Percentiles rank a stretch among this genome's conserved stretches.
Evolutionary conservation across 2,888 invertebrate genomes (phyloP).

Genomic region (Oxystoma pomonae): DNA sequence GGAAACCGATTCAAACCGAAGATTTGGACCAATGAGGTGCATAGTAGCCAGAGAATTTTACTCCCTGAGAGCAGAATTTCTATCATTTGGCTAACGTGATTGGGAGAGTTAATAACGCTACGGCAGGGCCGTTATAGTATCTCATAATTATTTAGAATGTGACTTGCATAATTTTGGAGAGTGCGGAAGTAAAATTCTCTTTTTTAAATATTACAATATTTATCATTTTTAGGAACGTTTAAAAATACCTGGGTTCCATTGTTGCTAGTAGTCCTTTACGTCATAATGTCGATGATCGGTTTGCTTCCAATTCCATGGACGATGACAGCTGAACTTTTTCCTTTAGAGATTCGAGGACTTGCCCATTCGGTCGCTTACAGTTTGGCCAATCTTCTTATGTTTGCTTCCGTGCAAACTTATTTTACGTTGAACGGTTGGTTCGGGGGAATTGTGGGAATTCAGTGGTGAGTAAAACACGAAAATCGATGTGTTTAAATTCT

Average conservation of each 20-base stretch:
- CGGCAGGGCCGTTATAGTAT: no score
- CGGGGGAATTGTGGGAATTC: slow-evolving; percentile 51
- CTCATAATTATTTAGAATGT: no score
- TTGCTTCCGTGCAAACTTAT: slow-evolving; percentile 54
- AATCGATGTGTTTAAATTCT: no score
- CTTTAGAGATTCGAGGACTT: slow-evolving; percentile 56
- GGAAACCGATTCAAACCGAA: no score
- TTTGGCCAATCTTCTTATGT: slow-evolving; percentile 56
- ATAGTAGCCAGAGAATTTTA: no score
- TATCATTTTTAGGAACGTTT: slow-evolving; percentile 41
- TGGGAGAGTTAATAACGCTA: no score
- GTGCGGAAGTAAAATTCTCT: no score
- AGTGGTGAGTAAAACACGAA: slow-evolving; percentile 47
- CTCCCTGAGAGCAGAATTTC: no score
- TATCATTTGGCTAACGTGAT: no score
- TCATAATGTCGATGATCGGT: slow-evolving; percentile 58
- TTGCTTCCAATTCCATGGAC: slow-evolving; percentile 61
- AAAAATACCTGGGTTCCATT: slow-evolving; percentile 50
- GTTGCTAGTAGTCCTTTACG: slow-evolving; percentile 52
- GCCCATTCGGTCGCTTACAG: slow-evolving; percentile 57
- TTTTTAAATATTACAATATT: no score
- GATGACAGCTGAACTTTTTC: slow-evolving; percentile 62
- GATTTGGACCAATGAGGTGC: no score
- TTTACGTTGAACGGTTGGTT: slow-evolving; percentile 37
- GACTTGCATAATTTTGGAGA: no score